Evolutionary conservation across 2,797 vertebrate species (phyloP).

Genomic region (Coregonus sp.): DNA sequence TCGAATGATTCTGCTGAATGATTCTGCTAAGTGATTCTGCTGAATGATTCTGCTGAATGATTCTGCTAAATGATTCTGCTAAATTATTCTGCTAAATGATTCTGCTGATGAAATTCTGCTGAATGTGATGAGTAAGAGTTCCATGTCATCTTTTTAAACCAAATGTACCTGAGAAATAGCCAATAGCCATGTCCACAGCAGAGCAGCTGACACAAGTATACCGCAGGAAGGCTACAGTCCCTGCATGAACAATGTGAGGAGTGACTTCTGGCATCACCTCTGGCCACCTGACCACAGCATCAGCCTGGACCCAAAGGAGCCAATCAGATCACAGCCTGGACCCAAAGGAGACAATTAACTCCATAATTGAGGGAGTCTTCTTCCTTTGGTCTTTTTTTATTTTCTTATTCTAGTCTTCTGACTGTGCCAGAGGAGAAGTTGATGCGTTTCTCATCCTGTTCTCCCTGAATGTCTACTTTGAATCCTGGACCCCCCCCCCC

Average conservation of each 20-base stretch:
- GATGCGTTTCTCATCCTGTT: background rate
- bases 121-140: background rate
- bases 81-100: conserved; percentile 10
- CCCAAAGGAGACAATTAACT: conserved; percentile 58
- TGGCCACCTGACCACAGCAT: background rate
- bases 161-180: conserved; percentile 44
- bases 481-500: conserved; percentile 2
- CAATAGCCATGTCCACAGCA: conserved; percentile 36
- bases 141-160: conserved; percentile 27
- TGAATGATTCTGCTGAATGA: background rate
- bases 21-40: background rate
- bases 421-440: background rate
- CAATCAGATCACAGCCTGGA: conserved; percentile 44
- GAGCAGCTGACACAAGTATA: conserved; percentile 36
- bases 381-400: conserved; percentile 32
- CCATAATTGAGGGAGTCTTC: conserved; percentile 58
- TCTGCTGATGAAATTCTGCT: background rate
- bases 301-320: background rate
- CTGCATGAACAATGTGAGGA: conserved; percentile 54
- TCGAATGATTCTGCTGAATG: background rate
- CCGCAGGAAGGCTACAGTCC: conserved; percentile 60
- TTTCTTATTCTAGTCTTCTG: background rate
- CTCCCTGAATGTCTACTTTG: background rate
- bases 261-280: conserved; percentile 52
- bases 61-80: too few relatives aligned